These are phyloP conservation scores for Bicyclus anynana DNA, from an alignment of 1,140 invertebrate genomes.

Conservation along the genomic window DNA sequence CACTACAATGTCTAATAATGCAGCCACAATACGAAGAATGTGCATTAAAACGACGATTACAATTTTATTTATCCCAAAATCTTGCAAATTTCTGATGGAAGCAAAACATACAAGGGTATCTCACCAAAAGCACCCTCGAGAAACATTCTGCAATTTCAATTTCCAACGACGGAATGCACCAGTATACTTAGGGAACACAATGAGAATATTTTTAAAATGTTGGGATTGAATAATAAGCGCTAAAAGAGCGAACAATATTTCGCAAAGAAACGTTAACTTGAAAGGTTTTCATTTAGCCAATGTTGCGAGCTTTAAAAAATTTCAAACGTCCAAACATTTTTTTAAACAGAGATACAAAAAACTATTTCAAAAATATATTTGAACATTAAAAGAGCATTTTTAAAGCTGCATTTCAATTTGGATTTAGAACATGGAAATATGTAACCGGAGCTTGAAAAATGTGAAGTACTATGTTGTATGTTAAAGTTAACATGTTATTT, in stretches of 20 bases:
- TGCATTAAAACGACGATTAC: too few relatives aligned
- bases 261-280: background rate
- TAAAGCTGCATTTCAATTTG: background rate
- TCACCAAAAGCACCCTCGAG: background rate
- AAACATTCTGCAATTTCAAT: background rate
- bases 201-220: constrained; percentile 10
- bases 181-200: constrained; percentile 11
- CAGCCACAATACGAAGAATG: too few relatives aligned
- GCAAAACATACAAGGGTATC: background rate
- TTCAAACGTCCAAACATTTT: background rate
- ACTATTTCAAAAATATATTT: background rate
- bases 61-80: too few relatives aligned
- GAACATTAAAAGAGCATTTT: background rate
- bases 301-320: background rate
- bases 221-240: background rate
- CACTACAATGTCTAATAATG: too few relatives aligned
- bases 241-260: background rate
- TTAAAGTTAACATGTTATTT: background rate
- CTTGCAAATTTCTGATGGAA: too few relatives aligned
- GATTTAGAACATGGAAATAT: background rate
- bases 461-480: background rate
- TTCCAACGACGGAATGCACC: constrained; percentile 1
- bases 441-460: background rate
- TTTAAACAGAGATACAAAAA: background rate
- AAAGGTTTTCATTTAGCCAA: background rate